Conservation (phyloP, 2,797 vertebrate species). For the Vespertilio murinus region DNA sequence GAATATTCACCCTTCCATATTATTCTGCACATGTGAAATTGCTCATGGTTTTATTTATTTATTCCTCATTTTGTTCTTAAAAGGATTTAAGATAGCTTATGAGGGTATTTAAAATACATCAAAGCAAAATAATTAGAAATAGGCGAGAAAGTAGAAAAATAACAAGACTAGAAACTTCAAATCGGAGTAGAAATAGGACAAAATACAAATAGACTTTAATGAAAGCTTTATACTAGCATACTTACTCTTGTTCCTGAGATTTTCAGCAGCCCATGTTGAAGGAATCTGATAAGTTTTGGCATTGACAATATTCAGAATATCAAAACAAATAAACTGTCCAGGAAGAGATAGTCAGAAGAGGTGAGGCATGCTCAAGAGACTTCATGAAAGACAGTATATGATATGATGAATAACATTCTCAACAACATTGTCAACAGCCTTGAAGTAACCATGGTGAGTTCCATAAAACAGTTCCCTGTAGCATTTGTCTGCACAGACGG, state of each 20-base stretch:
- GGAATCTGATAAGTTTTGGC: not conserved
- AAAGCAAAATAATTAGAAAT: conserved; percentile 71
- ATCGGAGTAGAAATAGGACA: conserved; percentile 2
- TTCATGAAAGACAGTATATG: not conserved
- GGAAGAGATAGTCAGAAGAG: not conserved
- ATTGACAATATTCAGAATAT: not conserved
- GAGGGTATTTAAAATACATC: conserved; percentile 66
- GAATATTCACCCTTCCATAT: conserved; percentile 46
- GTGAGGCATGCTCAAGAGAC: not conserved
- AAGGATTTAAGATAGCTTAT: conserved; percentile 62
- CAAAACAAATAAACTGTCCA: not conserved
- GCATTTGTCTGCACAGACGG: not conserved
- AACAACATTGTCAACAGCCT: not conserved
- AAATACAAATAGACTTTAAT: conserved; percentile 10
- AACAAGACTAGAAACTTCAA: conserved; percentile 41
- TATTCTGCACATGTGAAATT: conserved; percentile 56
- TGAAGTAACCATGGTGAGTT: not conserved
- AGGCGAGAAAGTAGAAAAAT: conserved; percentile 65
- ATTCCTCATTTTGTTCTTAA: conserved; percentile 62
- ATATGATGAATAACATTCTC: not conserved
- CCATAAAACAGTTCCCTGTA: not conserved
- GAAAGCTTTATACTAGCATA: not conserved
- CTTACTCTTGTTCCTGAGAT: not conserved
- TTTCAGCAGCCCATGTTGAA: not conserved
- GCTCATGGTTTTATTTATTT: conserved; percentile 67